These are phyloP conservation scores for Tyto alba DNA, from an alignment of 2,113 vertebrate genomes.

Conservation along the genomic window DNA sequence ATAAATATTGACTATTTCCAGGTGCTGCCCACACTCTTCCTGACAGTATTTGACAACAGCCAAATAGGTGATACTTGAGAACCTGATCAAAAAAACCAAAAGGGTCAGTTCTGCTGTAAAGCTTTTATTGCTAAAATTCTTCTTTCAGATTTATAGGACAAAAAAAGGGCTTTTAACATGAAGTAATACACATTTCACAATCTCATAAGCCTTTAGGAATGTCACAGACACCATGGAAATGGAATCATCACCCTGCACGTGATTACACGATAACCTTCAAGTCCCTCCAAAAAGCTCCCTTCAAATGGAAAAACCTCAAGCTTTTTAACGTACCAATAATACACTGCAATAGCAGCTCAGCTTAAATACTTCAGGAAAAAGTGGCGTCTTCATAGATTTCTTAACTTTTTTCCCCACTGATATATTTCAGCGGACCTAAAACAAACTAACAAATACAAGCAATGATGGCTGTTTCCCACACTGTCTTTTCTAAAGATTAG, in stretches of 20 bases:
- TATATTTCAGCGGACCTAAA: background rate
- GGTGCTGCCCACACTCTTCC: background rate
- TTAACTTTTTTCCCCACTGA: background rate
- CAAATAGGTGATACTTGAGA: background rate
- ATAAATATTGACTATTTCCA: background rate
- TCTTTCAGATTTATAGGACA: background rate
- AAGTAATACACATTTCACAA: background rate
- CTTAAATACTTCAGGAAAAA: background rate
- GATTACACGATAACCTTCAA: background rate
- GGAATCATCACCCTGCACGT: too few relatives aligned
- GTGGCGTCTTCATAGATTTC: background rate
- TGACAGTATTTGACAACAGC: background rate
- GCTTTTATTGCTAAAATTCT: background rate
- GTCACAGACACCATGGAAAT: background rate
- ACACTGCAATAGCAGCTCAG: background rate
- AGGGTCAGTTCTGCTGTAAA: background rate
- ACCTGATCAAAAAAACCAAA: background rate
- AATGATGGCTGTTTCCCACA: background rate
- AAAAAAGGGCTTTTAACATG: background rate
- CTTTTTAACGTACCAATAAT: background rate
- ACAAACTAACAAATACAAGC: background rate
- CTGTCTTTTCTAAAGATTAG: background rate
- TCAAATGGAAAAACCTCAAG: background rate
- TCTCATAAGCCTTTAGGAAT: background rate
- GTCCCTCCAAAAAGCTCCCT: background rate